Evolutionary conservation across 1,140 invertebrate genomes (phyloP), one percentile per base, ranked within the genome.

Genomic region (Arion vulgaris): DNA sequence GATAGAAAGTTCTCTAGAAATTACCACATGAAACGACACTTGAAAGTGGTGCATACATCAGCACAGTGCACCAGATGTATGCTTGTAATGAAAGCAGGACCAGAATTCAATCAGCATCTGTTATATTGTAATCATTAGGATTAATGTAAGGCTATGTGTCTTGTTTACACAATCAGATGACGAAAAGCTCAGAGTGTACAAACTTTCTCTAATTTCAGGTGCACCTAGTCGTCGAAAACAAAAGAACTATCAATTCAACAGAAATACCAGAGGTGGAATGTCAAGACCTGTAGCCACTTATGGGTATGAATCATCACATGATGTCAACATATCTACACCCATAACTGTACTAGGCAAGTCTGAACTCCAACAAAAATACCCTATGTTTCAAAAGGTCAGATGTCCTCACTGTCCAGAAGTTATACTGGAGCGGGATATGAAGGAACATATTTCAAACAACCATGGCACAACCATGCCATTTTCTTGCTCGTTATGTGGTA

Each of bases 391-490:
- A 32, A 23, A 41, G 38, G 23, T 73, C 32, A n/a, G 38, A 7
- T 78, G 76, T 66, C 76, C 57, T 23, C 26, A 49, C 36, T 78
- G 76, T 41, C n/a, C 17, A 13, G 26, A 62, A 39, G 19, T 39
- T 39, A 9, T 78, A 15, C 11, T 41, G 23, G 36, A 36, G 32
- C 38, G 53, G 9, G 34, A 39, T 66, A 38, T 78, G 36, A 78
- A 78, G 39, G 51, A 51, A 19, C 76, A 78, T 26, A 66, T 78
- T 66, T 78, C 76, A 66, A 66, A 66, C 19, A 39, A 41, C 36
- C 76, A 78, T 45, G 76, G 76, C 34, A 38, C 32, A 62, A 62
- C 76, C 51, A 66, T 78, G 76, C 51, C 76, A 28, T 78, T 66
- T 68, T 36, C 39, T 23, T 78, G 76, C 57, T 39, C 32, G 19